Evolutionary conservation across 2,113 vertebrate genomes (phyloP).

Genomic region (Poecile atricapillus): DNA sequence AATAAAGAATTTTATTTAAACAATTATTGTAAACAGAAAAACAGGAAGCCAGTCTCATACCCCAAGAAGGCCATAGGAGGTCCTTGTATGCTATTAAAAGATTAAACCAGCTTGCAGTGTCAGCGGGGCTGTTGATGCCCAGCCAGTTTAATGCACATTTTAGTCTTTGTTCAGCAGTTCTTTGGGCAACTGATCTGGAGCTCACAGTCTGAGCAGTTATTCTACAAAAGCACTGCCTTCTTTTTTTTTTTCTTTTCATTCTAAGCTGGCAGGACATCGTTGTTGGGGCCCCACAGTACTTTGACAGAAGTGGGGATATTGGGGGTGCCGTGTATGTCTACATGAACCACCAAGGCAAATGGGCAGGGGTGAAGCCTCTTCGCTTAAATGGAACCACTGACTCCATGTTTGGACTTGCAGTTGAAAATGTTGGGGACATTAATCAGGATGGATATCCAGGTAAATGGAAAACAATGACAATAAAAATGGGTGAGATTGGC

Average conservation of each 20-base stretch:
- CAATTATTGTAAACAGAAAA: not conserved
- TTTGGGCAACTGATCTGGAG: not conserved
- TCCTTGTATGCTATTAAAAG: not conserved
- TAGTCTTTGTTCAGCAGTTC: not conserved
- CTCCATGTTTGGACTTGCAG: slow-evolving; percentile 96
- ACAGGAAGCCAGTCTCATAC: not conserved
- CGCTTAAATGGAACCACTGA: slow-evolving; percentile 87
- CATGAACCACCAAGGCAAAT: slow-evolving; percentile 86
- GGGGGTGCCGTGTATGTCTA: slow-evolving; percentile 95
- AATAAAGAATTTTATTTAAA: not conserved
- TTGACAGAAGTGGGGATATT: slow-evolving; percentile 86
- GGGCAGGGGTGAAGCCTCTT: slow-evolving; percentile 79
- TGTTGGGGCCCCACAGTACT: slow-evolving; percentile 96
- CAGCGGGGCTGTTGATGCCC: not conserved
- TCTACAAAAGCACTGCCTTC: not conserved
- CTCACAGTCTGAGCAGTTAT: not conserved
- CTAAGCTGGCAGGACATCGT: slow-evolving; percentile 94
- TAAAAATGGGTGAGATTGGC: not conserved
- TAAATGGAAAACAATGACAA: not conserved
- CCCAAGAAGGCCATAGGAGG: not conserved
- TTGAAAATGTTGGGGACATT: slow-evolving; percentile 90
- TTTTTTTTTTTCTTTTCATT: not conserved
- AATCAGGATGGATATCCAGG: slow-evolving; percentile 92
- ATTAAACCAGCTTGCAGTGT: not conserved
- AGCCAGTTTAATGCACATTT: not conserved